These are phyloP conservation scores for Callionymus lyra DNA, from an alignment of 2,113 vertebrate species.

Conservation along the genomic window DNA sequence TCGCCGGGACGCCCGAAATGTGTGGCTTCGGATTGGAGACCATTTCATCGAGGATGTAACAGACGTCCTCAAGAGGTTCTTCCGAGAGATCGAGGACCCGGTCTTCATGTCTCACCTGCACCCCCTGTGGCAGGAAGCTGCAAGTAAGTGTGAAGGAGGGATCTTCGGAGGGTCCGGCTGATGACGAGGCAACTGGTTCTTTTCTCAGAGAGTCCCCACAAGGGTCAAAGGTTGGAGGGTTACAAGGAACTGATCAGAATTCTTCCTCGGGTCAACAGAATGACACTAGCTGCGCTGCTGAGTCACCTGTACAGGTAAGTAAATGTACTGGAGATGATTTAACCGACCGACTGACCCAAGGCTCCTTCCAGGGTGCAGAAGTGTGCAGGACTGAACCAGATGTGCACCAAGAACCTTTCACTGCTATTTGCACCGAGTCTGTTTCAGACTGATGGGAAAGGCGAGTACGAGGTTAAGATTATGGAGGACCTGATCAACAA, in stretches of 20 bases:
- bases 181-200: not conserved
- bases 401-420: constrained; percentile 93
- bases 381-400: constrained; percentile 91
- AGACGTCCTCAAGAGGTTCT: constrained; percentile 93
- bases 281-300: constrained; percentile 83
- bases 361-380: constrained; percentile 80
- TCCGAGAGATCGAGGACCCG: constrained; percentile 88
- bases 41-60: constrained; percentile 97
- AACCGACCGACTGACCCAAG: not conserved
- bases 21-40: constrained; percentile 87
- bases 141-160: constrained; percentile 66
- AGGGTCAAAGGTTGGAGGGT: constrained; percentile 74
- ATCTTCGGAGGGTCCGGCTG: too few relatives aligned
- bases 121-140: constrained; percentile 84
- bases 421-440: constrained; percentile 94
- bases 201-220: constrained; percentile 69
- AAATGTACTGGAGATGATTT: not conserved
- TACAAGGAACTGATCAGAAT: constrained; percentile 87
- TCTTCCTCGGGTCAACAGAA: constrained; percentile 83
- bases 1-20: constrained; percentile 84
- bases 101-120: constrained; percentile 85
- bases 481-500: constrained; percentile 92
- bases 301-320: constrained; percentile 89
- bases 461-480: constrained; percentile 90
- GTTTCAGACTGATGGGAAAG: constrained; percentile 94